Evolutionary conservation across 2,113 vertebrate genomes (phyloP).

Genomic region (Neodontobutis hainanensis): DNA sequence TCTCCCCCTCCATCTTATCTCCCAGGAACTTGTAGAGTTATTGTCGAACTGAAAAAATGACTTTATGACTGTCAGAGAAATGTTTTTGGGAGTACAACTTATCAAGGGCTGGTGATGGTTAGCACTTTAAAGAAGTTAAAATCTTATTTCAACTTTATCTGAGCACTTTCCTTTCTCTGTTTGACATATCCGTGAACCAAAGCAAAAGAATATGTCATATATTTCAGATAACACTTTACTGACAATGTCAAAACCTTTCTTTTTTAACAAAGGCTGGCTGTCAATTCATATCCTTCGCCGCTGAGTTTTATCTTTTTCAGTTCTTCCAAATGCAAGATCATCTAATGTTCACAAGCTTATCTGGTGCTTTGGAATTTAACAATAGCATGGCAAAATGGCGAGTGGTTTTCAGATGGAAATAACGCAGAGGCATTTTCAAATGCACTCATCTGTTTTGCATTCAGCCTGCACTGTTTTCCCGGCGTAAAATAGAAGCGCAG

Average conservation of each 20-base stretch:
- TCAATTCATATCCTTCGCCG: background rate
- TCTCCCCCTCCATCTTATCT: too few relatives aligned
- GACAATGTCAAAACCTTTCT: conserved; percentile 12
- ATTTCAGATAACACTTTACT: conserved; percentile 20
- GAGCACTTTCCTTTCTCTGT: background rate
- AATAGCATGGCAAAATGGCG: too few relatives aligned
- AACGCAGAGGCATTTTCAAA: conserved; percentile 1
- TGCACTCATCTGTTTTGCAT: conserved; percentile 46
- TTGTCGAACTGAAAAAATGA: too few relatives aligned
- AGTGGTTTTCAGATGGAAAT: conserved; percentile 38
- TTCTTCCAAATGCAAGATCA: background rate
- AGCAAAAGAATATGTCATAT: conserved; percentile 15
- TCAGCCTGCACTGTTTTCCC: conserved; percentile 21
- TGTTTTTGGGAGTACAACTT: too few relatives aligned
- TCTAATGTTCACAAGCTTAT: conserved; percentile 6
- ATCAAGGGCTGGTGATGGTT: background rate
- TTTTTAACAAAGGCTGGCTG: conserved; percentile 25
- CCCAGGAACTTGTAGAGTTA: too few relatives aligned
- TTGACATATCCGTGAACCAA: background rate
- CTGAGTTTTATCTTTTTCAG: conserved; percentile 15
- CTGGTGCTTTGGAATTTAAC: background rate
- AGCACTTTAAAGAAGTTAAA: background rate
- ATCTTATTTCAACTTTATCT: background rate
- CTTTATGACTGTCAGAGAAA: too few relatives aligned
- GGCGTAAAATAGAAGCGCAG: conserved; percentile 32